Conservation (phyloP, 2,888 invertebrate species). For the Caenorhabditis panamensis region DNA sequence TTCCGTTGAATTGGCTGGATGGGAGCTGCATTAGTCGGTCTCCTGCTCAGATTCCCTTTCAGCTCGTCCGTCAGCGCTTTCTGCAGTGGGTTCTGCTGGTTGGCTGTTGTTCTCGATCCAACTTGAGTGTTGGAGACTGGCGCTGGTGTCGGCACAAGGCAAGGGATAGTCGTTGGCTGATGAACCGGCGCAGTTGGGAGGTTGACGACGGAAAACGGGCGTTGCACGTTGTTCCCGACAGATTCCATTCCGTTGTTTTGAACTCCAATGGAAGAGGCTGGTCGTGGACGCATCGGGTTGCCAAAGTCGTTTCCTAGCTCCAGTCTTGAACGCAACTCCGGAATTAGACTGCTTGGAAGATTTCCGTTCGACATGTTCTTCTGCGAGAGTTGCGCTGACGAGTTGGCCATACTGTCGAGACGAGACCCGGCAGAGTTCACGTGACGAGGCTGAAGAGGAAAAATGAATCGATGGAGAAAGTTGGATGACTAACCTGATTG, state of each 20-base stretch:
- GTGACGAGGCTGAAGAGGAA: slow-evolving; percentile 28
- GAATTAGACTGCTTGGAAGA: slow-evolving; percentile 28
- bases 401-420: slow-evolving; percentile 15
- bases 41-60: slow-evolving; percentile 29
- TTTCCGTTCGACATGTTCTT: slow-evolving; percentile 3
- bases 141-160: slow-evolving; percentile 54
- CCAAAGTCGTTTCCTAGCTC: slow-evolving; percentile 11
- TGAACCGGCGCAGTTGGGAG: slow-evolving; percentile 4
- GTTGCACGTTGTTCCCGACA: not conserved
- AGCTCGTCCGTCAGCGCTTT: slow-evolving; percentile 36
- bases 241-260: slow-evolving; percentile 10
- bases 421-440: slow-evolving; percentile 27
- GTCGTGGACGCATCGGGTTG: slow-evolving; percentile 42
- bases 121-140: slow-evolving; percentile 3
- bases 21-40: slow-evolving; percentile 2
- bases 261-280: slow-evolving; percentile 44
- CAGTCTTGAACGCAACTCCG: slow-evolving; percentile 25
- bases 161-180: slow-evolving; percentile 34
- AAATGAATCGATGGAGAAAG: not conserved
- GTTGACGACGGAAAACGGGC: slow-evolving; percentile 48
- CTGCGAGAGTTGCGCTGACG: not conserved
- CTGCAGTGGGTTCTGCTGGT: slow-evolving; percentile 32
- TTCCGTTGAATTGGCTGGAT: not conserved
- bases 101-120: not conserved
- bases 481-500: slow-evolving; percentile 6